phyloP scores from a whole-genome alignment of 1,140 invertebrate species.

The Agrypnia vestita region DNA sequence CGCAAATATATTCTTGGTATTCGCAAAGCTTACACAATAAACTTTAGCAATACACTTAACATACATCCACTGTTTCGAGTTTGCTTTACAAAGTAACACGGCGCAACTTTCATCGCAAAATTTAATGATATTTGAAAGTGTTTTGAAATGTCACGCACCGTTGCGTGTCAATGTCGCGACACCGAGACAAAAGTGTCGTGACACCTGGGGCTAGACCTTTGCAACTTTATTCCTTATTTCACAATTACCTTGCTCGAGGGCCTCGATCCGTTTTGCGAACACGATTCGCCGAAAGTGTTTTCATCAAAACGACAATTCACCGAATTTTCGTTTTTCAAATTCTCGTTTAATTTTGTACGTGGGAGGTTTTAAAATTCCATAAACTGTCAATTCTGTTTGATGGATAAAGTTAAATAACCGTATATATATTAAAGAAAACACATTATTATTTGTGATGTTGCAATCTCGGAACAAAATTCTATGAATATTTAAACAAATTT shows the following conservation, averaged over 20 bases:
- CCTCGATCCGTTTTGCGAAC: too few relatives aligned
- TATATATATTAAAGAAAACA: too few relatives aligned
- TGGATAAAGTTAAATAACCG: too few relatives aligned
- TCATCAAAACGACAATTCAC: too few relatives aligned
- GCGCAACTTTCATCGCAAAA: constrained; percentile 24
- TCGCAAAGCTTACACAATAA: neutral
- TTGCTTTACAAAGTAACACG: neutral
- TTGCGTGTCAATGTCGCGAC: constrained; percentile 7
- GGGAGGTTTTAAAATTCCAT: too few relatives aligned
- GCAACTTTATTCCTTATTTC: neutral
- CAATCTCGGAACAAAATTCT: too few relatives aligned
- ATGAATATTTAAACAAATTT: too few relatives aligned
- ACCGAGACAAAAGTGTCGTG: neutral
- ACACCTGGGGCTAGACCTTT: constrained; percentile 12
- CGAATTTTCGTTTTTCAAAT: too few relatives aligned
- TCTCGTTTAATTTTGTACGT: too few relatives aligned
- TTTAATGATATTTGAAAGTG: constrained; percentile 41
- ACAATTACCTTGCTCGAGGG: neutral
- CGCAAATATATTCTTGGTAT: neutral
- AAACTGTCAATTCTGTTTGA: too few relatives aligned
- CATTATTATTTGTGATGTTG: too few relatives aligned
- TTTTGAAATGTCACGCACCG: constrained; percentile 30
- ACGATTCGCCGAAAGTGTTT: too few relatives aligned
- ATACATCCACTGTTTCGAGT: constrained; percentile 15
- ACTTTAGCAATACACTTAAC: constrained; percentile 15